Percentiles rank a stretch among this genome's conserved stretches.
These are phyloP conservation scores for Lamellibrachia luymesi DNA, from an alignment of 1,140 invertebrate species.

Conservation along the genomic window DNA sequence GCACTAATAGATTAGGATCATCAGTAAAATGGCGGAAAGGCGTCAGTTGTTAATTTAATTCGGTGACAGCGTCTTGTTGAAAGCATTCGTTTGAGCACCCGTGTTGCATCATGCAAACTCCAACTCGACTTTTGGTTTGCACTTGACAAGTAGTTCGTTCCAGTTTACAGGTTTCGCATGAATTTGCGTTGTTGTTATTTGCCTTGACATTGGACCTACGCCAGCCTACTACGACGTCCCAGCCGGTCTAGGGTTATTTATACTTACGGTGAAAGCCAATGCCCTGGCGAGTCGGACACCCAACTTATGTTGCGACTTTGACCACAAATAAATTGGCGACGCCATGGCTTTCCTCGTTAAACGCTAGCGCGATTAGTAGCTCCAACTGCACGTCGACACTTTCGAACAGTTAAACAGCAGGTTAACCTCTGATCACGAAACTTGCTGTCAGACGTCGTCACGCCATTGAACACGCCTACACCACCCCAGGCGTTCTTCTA, in stretches of 20 bases:
- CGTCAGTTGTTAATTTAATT: not conserved
- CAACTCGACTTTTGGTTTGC: not conserved
- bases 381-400: not conserved
- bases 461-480: not conserved
- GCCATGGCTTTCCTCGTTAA: not conserved
- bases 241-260: not conserved
- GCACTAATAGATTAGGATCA: not conserved
- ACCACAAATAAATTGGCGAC: not conserved
- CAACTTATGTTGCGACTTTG: not conserved
- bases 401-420: not conserved
- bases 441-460: not conserved
- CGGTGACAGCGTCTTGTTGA: not conserved
- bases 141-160: not conserved
- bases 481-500: not conserved
- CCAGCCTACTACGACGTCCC: not conserved
- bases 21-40: not conserved
- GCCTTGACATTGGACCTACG: not conserved
- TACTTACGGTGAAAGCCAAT: not conserved
- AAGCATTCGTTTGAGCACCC: not conserved
- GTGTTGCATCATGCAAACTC: not conserved
- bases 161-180: not conserved
- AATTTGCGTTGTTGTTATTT: not conserved
- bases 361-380: not conserved
- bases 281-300: not conserved
- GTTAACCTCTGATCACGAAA: not conserved